Conservation (phyloP, 2,113 vertebrate genomes). For the Chauna torquata region DNA sequence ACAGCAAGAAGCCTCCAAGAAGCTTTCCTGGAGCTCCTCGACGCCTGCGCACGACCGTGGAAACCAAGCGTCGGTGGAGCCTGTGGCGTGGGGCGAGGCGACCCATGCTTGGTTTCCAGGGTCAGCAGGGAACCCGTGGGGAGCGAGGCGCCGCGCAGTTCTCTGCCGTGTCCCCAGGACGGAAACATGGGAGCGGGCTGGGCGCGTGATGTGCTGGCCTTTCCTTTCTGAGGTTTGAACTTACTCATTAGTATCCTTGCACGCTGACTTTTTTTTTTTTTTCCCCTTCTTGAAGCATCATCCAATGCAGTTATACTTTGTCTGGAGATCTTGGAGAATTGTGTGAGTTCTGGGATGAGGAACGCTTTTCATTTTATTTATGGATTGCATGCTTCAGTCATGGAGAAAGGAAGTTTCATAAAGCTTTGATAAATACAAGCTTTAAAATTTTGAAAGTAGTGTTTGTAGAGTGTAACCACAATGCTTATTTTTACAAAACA, state of each 20-base stretch:
- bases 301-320: neutral
- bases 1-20: neutral
- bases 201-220: rapidly evolving
- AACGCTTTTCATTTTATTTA: neutral
- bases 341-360: neutral
- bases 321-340: neutral
- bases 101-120: slow-evolving; percentile 72
- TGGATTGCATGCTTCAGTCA: neutral
- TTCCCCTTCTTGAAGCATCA: neutral
- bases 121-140: slow-evolving; percentile 22
- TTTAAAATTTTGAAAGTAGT: neutral
- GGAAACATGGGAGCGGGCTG: neutral
- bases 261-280: neutral
- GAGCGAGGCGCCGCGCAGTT: rapidly evolving
- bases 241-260: rapidly evolving
- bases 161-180: neutral
- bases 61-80: slow-evolving; percentile 67
- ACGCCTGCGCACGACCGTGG: neutral
- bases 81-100: slow-evolving; percentile 26
- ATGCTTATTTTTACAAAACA: neutral
- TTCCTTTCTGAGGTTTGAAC: rapidly evolving
- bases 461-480: neutral
- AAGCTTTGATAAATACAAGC: neutral
- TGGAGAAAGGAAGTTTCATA: neutral
- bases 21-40: neutral